Conservation (phyloP, 2,113 vertebrate genomes). For the Engraulis encrasicolus region DNA sequence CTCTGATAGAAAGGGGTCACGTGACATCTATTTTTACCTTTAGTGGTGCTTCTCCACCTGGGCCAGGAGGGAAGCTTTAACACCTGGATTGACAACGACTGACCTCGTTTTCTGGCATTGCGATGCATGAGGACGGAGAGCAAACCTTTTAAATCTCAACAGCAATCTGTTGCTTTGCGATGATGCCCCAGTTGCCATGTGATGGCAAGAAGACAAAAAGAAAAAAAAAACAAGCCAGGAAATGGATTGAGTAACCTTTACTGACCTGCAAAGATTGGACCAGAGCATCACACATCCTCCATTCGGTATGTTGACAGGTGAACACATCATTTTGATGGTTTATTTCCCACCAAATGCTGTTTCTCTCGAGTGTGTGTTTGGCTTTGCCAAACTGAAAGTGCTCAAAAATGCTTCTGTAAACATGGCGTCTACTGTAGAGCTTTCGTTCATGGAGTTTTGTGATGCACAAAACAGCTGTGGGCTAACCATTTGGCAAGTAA, state of each 20-base stretch:
- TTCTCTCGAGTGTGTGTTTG: not conserved
- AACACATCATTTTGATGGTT: not conserved
- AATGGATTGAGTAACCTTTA: not conserved
- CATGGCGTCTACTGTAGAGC: not conserved
- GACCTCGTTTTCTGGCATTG: constrained; percentile 10
- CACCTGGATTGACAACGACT: constrained; percentile 13
- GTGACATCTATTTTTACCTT: not conserved
- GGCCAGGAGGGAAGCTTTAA: not conserved
- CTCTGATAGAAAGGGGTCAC: not conserved
- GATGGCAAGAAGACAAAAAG: not conserved
- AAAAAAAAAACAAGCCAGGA: not conserved
- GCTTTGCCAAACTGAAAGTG: not conserved
- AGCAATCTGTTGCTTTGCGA: not conserved
- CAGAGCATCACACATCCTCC: not conserved
- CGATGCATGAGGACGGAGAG: not conserved
- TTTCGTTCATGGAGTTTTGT: not conserved
- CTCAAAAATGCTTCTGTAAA: not conserved
- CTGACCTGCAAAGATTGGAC: not conserved
- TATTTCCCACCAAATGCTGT: not conserved
- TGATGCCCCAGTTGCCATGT: not conserved
- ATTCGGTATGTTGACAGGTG: not conserved
- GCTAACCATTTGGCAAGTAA: too few relatives aligned
- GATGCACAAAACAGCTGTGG: not conserved
- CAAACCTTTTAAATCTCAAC: not conserved
- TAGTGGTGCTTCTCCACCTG: not conserved